Base-by-base conservation (phyloP, 2,888 invertebrate genomes). In the Tachina grossa region DNA sequence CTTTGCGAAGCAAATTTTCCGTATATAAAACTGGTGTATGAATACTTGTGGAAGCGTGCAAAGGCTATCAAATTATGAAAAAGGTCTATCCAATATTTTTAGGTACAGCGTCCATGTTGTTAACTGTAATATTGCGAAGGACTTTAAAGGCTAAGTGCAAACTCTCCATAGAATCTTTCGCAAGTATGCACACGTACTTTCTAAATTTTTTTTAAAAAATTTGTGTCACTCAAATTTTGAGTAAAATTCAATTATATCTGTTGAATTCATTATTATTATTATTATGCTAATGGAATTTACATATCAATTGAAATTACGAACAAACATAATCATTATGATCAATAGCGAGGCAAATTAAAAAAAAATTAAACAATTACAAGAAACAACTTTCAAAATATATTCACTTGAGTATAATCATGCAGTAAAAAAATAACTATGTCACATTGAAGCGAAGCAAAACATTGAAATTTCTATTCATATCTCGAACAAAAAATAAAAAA, bases 381-480 rank as follows among this genome's bases (percentile, higher is more conserved):
- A 66, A 75, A 65, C 79, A 76, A 84, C 75, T 82, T 82, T 77
- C 77, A 72, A 71, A 77, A 82, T 49, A 41, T 47, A 51, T 55
- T 53, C 51, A 66, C 45, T 78, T 61, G 10, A 22, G 31, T 68
- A 57, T 53, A 57, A 63, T 57, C 63, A 41, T 69, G 69, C 51
- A 16, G 31, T 69, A 31, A 51, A 71, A 59, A 51, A 51, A 51
- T 41, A 82, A 82, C 68, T 85, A 63, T 85, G 85, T 78, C 85
- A 85, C 78, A 85, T 82, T 85, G 78, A 75, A 49, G 51, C 59
- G 65, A 79, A 82, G 82, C 85, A 85, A 79, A 79, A 82, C 69
- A 82, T 82, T n/a, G n/a, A n/a, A n/a, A n/a, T n/a, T n/a, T 79
- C 69, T 66, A 85, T 85, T 82, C 82, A 63, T 82, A 78, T 81